Percentiles rank a stretch among this genome's conserved stretches.
Evolutionary conservation across 2,888 invertebrate species (phyloP).

Genomic region (Saturnia japonica): DNA sequence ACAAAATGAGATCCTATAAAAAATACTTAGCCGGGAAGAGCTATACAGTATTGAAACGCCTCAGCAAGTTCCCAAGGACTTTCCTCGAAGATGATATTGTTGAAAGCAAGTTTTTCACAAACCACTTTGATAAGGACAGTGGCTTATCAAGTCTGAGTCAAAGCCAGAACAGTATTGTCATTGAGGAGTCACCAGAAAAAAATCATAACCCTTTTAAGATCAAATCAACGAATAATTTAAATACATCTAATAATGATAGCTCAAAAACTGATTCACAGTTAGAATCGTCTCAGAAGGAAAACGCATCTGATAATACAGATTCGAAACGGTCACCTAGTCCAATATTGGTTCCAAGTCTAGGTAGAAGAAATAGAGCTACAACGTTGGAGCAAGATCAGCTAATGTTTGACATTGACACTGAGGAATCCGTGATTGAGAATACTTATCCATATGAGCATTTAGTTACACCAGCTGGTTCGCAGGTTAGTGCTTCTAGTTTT

Average conservation of each 20-base stretch:
- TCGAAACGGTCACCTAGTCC: slow-evolving; percentile 49
- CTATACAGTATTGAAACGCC: slow-evolving; percentile 62
- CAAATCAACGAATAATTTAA: slow-evolving; percentile 28
- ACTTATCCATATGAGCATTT: slow-evolving; percentile 63
- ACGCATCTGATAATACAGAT: slow-evolving; percentile 52
- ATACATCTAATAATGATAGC: slow-evolving; percentile 35
- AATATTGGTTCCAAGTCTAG: slow-evolving; percentile 52
- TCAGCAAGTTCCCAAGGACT: slow-evolving; percentile 79
- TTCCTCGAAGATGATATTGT: slow-evolving; percentile 70
- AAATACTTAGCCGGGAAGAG: slow-evolving; percentile 54
- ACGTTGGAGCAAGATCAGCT: slow-evolving; percentile 35
- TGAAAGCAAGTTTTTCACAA: slow-evolving; percentile 82
- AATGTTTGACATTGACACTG: slow-evolving; percentile 40
- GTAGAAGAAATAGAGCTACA: slow-evolving; percentile 46
- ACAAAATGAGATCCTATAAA: slow-evolving; percentile 64
- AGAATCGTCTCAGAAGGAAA: slow-evolving; percentile 62
- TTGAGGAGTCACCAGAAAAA: slow-evolving; percentile 51
- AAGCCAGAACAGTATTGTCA: slow-evolving; percentile 30
- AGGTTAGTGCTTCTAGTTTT: slow-evolving; percentile 43
- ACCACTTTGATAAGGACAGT: slow-evolving; percentile 26
- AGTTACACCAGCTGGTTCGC: slow-evolving; percentile 61
- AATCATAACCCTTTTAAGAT: slow-evolving; percentile 48
- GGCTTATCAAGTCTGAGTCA: slow-evolving; percentile 23
- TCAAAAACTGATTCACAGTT: slow-evolving; percentile 39
- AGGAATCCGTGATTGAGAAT: slow-evolving; percentile 68